A percentile compares a stretch with the other conserved stretches of the same genome.
These are phyloP conservation scores for Plutella xylostella DNA, from an alignment of 2,888 invertebrate species.

Conservation along the genomic window DNA sequence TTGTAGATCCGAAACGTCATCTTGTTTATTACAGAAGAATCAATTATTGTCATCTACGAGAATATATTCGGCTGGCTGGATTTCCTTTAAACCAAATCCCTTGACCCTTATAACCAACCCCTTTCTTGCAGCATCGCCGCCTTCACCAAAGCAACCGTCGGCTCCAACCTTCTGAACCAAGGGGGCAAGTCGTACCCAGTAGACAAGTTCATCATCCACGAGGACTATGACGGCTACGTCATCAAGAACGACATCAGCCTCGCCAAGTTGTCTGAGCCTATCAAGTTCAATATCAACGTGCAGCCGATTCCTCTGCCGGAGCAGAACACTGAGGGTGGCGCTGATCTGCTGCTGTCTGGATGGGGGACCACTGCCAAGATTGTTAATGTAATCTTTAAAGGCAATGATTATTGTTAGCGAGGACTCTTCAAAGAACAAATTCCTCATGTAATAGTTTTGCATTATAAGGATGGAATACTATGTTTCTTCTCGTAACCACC, in stretches of 20 bases:
- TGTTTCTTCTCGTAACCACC: too few species aligned
- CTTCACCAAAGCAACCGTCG: slow-evolving; percentile 44
- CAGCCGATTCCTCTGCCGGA: slow-evolving; percentile 42
- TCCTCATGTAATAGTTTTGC: too few species aligned
- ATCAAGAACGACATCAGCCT: slow-evolving; percentile 60
- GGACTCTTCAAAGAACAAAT: too few species aligned
- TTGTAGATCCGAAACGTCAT: too few species aligned
- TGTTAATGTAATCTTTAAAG: background rate
- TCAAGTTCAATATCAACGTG: slow-evolving; percentile 37
- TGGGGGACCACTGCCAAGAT: slow-evolving; percentile 52
- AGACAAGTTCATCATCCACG: slow-evolving; percentile 44
- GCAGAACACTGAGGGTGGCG: slow-evolving; percentile 34
- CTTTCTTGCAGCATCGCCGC: slow-evolving; percentile 18
- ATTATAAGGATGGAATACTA: too few species aligned
- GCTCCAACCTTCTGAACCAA: slow-evolving; percentile 47
- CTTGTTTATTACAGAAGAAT: too few species aligned
- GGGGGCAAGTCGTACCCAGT: slow-evolving; percentile 51
- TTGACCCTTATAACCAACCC: background rate
- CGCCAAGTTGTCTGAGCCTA: slow-evolving; percentile 33
- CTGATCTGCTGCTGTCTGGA: slow-evolving; percentile 44
- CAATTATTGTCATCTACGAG: too few species aligned
- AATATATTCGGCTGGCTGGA: too few species aligned
- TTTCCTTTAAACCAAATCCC: too few species aligned
- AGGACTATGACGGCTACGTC: slow-evolving; percentile 34
- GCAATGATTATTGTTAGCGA: too few species aligned